These are phyloP conservation scores for Heterodera schachtii DNA, from an alignment of 1,140 invertebrate species.

Conservation along the genomic window DNA sequence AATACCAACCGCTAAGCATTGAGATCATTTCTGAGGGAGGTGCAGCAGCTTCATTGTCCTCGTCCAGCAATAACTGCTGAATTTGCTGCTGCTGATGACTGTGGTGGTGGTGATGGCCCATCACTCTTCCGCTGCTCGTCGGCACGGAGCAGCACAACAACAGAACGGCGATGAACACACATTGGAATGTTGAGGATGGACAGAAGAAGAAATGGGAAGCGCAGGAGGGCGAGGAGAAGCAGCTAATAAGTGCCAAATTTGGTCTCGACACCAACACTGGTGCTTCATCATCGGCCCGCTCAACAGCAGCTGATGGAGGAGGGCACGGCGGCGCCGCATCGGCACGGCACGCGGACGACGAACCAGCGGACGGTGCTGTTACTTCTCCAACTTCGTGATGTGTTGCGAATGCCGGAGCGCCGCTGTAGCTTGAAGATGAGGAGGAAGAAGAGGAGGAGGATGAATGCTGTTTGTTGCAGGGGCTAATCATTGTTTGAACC, in stretches of 20 bases:
- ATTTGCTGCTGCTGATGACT: neutral
- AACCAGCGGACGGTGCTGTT: neutral
- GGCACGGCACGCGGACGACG: neutral
- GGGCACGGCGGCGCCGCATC: too few relatives aligned
- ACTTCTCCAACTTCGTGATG: neutral
- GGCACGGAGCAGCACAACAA: neutral
- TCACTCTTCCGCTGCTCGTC: neutral
- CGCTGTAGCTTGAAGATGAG: neutral
- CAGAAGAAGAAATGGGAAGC: too few relatives aligned
- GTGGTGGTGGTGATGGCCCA: neutral
- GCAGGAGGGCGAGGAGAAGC: neutral
- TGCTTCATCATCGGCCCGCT: too few relatives aligned
- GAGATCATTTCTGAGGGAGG: neutral
- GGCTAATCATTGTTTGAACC: neutral
- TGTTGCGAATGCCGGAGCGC: neutral
- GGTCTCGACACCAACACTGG: too few relatives aligned
- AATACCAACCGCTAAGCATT: neutral
- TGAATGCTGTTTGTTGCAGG: neutral
- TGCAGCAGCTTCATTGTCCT: too few relatives aligned
- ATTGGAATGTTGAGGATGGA: neutral
- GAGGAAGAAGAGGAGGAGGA: neutral
- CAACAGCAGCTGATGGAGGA: neutral
- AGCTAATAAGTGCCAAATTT: neutral
- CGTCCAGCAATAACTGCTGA: neutral
- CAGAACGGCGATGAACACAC: neutral